A percentile compares a stretch with the other conserved stretches of the same genome.
These are phyloP conservation scores for Xylota segnis DNA, from an alignment of 2,888 invertebrate species.

Conservation along the genomic window DNA sequence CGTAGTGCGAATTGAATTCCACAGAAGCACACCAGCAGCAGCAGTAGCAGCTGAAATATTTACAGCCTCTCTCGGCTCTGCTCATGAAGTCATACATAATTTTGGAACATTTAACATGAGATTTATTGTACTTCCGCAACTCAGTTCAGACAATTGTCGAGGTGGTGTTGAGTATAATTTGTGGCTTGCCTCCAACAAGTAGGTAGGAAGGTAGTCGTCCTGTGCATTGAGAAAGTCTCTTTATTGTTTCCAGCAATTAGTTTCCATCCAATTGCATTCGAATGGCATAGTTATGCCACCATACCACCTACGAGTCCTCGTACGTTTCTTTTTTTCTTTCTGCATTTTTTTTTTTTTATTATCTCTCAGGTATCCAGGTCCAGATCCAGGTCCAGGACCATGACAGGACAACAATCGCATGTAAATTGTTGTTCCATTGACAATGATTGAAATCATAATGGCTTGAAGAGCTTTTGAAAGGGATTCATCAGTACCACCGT, in stretches of 20 bases:
- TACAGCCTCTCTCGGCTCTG: slow-evolving; percentile 66
- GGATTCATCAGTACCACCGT: slow-evolving; percentile 56
- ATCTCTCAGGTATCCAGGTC: neutral
- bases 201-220: too few relatives aligned
- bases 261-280: slow-evolving; percentile 60
- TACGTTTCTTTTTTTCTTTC: too few relatives aligned
- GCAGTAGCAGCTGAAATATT: slow-evolving; percentile 53
- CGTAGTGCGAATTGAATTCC: slow-evolving; percentile 71
- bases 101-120: slow-evolving; percentile 77
- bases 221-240: slow-evolving; percentile 34
- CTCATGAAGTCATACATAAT: slow-evolving; percentile 76
- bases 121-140: slow-evolving; percentile 73
- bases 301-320: too few relatives aligned
- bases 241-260: slow-evolving; percentile 66
- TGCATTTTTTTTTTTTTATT: neutral
- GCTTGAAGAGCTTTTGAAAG: slow-evolving; percentile 56
- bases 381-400: neutral
- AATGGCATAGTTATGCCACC: slow-evolving; percentile 31
- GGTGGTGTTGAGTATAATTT: slow-evolving; percentile 69
- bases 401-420: slow-evolving; percentile 72
- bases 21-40: slow-evolving; percentile 25
- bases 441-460: slow-evolving; percentile 69
- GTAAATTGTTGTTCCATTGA: slow-evolving; percentile 67
- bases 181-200: slow-evolving; percentile 74
- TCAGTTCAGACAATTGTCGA: slow-evolving; percentile 69